A percentile compares a stretch with the other conserved stretches of the same genome.
Conservation (phyloP, 37 sponge, comb jelly and placozoan genomes). For the Oopsacas minuta region DNA sequence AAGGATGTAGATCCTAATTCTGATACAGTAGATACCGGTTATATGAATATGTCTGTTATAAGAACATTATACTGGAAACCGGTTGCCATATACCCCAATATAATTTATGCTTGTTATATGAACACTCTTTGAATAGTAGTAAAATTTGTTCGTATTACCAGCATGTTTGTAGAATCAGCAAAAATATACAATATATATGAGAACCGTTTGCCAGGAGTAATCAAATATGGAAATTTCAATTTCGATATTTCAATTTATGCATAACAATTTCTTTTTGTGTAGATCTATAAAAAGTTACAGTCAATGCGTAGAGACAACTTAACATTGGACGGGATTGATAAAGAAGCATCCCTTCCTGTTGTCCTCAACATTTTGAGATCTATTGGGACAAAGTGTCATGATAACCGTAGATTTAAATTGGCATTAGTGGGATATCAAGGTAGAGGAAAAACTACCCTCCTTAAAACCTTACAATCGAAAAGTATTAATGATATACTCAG, state of each 20-base stretch:
- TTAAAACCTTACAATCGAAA: background rate
- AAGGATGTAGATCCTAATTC: too few species aligned
- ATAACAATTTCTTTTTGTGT: background rate
- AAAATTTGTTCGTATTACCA: too few species aligned
- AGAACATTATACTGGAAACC: too few species aligned
- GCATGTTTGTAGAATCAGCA: too few species aligned
- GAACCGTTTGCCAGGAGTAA: too few species aligned
- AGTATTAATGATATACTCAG: background rate
- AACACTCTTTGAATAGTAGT: too few species aligned
- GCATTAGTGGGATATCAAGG: slow-evolving; percentile 13
- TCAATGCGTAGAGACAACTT: background rate
- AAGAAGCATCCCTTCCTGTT: background rate
- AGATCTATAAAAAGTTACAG: background rate
- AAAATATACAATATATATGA: too few species aligned
- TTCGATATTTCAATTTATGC: background rate
- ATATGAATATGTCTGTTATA: too few species aligned
- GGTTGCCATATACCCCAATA: too few species aligned
- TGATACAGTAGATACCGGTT: too few species aligned
- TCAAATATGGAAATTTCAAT: too few species aligned
- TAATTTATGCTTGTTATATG: too few species aligned
- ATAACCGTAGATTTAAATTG: background rate
- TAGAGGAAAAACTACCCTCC: slow-evolving; percentile 11
- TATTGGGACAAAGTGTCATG: background rate
- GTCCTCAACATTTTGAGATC: background rate
- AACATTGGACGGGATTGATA: background rate